Base-by-base conservation (phyloP, 1,140 invertebrate species). In the Saccostrea glomerata region DNA sequence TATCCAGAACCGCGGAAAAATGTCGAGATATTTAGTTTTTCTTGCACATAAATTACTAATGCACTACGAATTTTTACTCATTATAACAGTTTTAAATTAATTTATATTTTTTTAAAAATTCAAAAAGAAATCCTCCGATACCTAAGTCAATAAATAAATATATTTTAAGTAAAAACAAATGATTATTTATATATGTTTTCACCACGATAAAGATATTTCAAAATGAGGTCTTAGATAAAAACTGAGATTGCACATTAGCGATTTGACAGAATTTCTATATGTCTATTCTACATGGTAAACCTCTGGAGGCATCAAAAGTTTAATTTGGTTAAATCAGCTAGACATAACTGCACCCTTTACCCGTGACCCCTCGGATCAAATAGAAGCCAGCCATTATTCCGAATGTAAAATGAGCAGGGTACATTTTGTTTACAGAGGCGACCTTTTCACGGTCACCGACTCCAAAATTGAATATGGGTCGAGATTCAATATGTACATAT, bases 251-350 rank as follows among this genome's bases (percentile, higher is more conserved):
- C 47, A 47, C 47, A 47, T 5, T 11, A 82, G 25, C 4, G 15
- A 36, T 82, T 82, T 47, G 40, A 82, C 25, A 47, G 40, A 82
- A 15, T 47, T 47, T 9, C 30, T 36, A 36, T 47, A 47, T 47
- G 47, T 47, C 47, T 47, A 1, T 47, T 47, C 47, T 47, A 9
- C 58, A 63, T 6, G n/a, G 58, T 63, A 47, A 6, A 47, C 58
- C n/a, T 63, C 58, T 4, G 30, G 40, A 84, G 82, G 82, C 54
- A 84, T 84, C 82, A 84, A 84, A 55, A 84, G 82, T 84, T 84
- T 84, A 84, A 84, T 84, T 84, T 84, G 82, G 54, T 55, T 84
- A 84, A 84, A 84, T 84, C 82, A 84, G 82, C 82, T 40, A 56
- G 54, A 84, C 40, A 55, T 84, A 84, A 84, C 17, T n/a, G 82